These are phyloP conservation scores for Drosophila flavopinicola DNA, from an alignment of 2,888 invertebrate genomes.

Conservation along the genomic window DNA sequence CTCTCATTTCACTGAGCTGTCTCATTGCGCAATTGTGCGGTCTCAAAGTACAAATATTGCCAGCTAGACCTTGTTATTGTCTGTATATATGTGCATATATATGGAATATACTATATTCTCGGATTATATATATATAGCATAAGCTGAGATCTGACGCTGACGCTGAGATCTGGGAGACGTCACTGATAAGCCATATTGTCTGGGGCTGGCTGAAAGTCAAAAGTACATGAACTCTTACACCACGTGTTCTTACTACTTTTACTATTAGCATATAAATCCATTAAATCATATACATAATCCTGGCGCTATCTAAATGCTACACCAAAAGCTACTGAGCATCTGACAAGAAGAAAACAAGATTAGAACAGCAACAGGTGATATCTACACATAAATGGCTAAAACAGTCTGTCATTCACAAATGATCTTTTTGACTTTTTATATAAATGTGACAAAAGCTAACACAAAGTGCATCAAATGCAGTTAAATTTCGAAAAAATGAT, in stretches of 20 bases:
- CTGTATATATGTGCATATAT: neutral
- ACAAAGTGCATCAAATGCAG: neutral
- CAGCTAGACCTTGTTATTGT: conserved; percentile 27
- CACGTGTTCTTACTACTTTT: neutral
- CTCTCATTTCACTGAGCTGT: conserved; percentile 9
- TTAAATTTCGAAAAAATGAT: conserved; percentile 16
- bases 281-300: conserved; percentile 25
- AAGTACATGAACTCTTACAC: conserved; percentile 32
- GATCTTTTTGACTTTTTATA: too few relatives aligned
- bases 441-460: too few relatives aligned
- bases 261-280: neutral
- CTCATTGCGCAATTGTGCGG: conserved; percentile 36
- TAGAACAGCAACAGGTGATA: conserved; percentile 14
- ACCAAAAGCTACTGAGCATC: conserved; percentile 1
- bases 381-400: neutral
- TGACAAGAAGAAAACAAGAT: conserved; percentile 1
- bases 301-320: neutral
- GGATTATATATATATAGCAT: conserved; percentile 21
- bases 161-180: conserved; percentile 37
- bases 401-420: neutral
- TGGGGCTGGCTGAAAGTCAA: conserved; percentile 31
- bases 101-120: too few relatives aligned
- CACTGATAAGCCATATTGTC: conserved; percentile 38
- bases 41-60: conserved; percentile 48
- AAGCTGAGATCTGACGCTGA: conserved; percentile 18